A percentile compares a stretch with the other conserved stretches of the same genome.
Evolutionary conservation across 1,140 invertebrate genomes (phyloP).

Genomic region (Brachionus paranguensis): DNA sequence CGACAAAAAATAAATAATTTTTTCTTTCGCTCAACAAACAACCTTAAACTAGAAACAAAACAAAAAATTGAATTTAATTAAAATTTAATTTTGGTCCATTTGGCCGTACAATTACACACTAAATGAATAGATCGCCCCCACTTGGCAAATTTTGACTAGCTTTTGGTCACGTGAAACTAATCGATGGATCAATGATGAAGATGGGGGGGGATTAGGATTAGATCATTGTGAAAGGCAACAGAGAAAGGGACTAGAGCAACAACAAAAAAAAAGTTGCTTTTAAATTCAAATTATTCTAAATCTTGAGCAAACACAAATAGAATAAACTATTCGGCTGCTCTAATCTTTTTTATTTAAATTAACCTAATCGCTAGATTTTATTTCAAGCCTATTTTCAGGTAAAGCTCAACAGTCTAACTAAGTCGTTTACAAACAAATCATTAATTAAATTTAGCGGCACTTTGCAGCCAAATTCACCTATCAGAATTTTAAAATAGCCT

Average conservation of each 20-base stretch:
- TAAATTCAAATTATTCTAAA: neutral
- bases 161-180: neutral
- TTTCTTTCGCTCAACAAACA: neutral
- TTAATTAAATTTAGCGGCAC: constrained; percentile 10
- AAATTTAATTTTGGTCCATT: neutral
- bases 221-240: neutral
- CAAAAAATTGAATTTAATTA: neutral
- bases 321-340: neutral
- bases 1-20: neutral
- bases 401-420: neutral
- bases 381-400: constrained; percentile 9
- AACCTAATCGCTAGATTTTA: neutral
- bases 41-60: neutral
- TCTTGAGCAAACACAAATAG: neutral
- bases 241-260: neutral
- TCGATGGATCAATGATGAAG: neutral
- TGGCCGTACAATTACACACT: neutral
- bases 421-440: constrained; percentile 15
- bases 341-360: constrained; percentile 4
- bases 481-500: neutral
- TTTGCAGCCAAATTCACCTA: neutral
- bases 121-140: no score
- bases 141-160: neutral
- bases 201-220: neutral
- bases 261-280: neutral